Evolutionary conservation across 37 sponge, comb jelly and placozoan species (phyloP).

Genomic region (Spongilla lacustris): DNA sequence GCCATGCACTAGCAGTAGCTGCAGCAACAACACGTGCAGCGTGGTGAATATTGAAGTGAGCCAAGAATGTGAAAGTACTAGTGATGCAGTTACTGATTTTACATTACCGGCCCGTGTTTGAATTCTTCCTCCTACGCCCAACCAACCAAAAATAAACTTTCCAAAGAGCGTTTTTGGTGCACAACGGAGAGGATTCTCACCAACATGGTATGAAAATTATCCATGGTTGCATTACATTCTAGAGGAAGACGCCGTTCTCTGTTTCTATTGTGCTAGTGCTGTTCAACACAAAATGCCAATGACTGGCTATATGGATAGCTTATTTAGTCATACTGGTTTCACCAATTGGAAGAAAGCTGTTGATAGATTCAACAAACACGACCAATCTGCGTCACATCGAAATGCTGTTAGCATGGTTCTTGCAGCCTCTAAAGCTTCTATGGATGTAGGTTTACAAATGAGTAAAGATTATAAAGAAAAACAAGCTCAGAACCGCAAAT

Average conservation of each 20-base stretch:
- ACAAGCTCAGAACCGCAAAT: constrained; percentile 25
- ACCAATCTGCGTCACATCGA: constrained; percentile 16
- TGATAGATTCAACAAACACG: constrained; percentile 45
- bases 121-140: too few relatives aligned
- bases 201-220: constrained; percentile 12
- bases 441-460: constrained; percentile 21
- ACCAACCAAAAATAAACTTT: not conserved
- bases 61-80: too few relatives aligned
- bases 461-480: constrained; percentile 22
- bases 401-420: constrained; percentile 35
- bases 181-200: constrained; percentile 17
- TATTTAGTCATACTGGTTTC: constrained; percentile 20
- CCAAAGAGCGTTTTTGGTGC: constrained; percentile 39
- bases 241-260: constrained; percentile 16
- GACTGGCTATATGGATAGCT: constrained; percentile 16
- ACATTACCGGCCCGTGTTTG: too few relatives aligned
- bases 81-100: too few relatives aligned
- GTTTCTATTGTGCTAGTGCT: constrained; percentile 29
- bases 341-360: constrained; percentile 53
- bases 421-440: constrained; percentile 27
- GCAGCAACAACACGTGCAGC: too few relatives aligned
- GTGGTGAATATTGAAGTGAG: too few relatives aligned
- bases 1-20: too few relatives aligned
- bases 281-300: constrained; percentile 3
- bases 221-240: constrained; percentile 26